Evolutionary conservation across 2,113 vertebrate genomes (phyloP), one percentile per base, ranked within the genome.

Genomic region (Stigmatopora argus): DNA sequence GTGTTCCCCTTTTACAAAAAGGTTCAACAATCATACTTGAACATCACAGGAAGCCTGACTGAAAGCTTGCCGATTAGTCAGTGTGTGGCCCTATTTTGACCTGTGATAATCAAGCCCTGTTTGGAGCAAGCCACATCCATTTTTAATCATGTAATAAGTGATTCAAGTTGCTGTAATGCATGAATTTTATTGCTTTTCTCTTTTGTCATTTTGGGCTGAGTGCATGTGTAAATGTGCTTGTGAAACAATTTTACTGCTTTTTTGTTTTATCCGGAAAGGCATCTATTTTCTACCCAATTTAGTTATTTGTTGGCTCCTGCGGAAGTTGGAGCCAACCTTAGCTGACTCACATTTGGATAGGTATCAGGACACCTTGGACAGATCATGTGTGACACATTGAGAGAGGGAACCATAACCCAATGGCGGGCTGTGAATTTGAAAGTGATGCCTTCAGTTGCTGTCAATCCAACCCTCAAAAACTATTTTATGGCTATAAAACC

Each of bases 41-140:
- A 48, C 62, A 79, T 82, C 73, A 74, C 81, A 85, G 81, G 85
- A 85, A 85, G 41, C 61, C 18, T 69, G 79, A 78, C 83, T 72
- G 60, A 52, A 66, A 80, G 79, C 71, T 47, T 34, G 23, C 71
- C 45, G 69, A 85, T 72, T 69, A 72, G 67, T 78, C 71, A 35
- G 13, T 62, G 19, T 1, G 76, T 74, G 18, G 69, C 80, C 80
- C 78, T 65, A 35, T 55, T 9, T 31, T 82, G 79, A 82, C 73
- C 83, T 80, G 41, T 73, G 26, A 80, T 76, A 67, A 55, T 62
- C 14, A 2, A 48, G 21, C 35, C 38, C 59, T 66, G 4, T 0
- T 70, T 68, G 66, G n/a, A 53, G 34, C 67, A 73, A 78, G 73
- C n/a, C 58, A 2, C n/a, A 19, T 44, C 18, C 35, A 6, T 41